Evolutionary conservation across 1,140 invertebrate species (phyloP).

Genomic region (Rhizoglyphus robini): DNA sequence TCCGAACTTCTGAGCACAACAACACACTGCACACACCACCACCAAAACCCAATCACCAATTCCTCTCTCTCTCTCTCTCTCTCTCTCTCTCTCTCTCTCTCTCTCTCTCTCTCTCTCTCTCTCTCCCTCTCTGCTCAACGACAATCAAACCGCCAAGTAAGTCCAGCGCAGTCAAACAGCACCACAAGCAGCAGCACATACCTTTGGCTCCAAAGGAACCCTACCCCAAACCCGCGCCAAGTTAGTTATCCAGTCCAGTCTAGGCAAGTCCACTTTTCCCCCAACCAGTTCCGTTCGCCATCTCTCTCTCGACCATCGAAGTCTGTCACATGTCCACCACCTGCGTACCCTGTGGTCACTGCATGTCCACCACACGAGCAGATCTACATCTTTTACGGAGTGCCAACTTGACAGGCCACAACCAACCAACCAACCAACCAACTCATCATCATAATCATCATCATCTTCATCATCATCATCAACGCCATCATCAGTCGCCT

Average conservation of each 20-base stretch:
- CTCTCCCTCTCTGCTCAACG: background rate
- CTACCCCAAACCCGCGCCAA: background rate
- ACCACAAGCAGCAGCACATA: background rate
- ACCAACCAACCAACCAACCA: background rate
- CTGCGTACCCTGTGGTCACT: too few relatives aligned
- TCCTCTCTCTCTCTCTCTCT: too few relatives aligned
- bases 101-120: background rate
- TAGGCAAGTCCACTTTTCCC: background rate
- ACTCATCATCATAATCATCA: slow-evolving; percentile 8
- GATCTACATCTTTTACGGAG: too few relatives aligned
- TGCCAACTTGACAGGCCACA: background rate
- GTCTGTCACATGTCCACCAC: background rate
- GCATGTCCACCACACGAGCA: too few relatives aligned
- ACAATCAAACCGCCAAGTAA: background rate
- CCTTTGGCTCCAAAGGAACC: background rate
- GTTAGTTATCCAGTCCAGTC: too few relatives aligned
- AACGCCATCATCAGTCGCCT: background rate
- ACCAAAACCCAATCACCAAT: background rate
- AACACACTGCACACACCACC: background rate
- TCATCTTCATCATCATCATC: slow-evolving; percentile 5
- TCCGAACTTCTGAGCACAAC: slow-evolving; percentile 9
- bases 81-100: background rate
- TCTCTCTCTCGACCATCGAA: background rate
- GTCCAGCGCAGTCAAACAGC: background rate
- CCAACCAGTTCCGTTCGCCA: background rate